A percentile compares a stretch with the other conserved stretches of the same genome.
Conservation (phyloP, 2,797 vertebrate species). For the Petrocephalus sullivani region DNA sequence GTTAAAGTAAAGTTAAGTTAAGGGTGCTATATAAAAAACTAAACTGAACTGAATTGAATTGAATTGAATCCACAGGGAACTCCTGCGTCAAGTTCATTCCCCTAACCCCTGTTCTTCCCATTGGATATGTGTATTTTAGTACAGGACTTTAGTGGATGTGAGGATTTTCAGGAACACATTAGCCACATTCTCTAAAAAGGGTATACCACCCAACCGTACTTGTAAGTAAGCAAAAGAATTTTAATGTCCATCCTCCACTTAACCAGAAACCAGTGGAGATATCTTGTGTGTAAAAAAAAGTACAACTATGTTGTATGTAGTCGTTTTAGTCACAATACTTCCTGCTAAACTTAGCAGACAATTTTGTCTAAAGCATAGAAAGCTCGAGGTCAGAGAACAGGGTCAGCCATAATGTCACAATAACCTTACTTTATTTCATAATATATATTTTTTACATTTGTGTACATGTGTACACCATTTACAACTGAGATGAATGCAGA, state of each 20-base stretch:
- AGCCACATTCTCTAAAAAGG: background rate
- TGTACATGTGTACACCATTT: conserved; percentile 13
- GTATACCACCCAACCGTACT: background rate
- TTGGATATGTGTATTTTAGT: background rate
- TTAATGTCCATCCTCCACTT: background rate
- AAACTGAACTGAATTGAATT: too few species aligned
- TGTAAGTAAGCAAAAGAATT: background rate
- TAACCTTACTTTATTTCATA: conserved; percentile 21
- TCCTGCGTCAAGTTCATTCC: too few species aligned
- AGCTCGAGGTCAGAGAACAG: background rate
- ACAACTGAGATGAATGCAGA: conserved; percentile 6
- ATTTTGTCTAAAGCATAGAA: background rate
- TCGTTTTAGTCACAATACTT: background rate
- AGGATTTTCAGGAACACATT: background rate
- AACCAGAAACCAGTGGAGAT: background rate
- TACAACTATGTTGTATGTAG: background rate
- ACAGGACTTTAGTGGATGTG: background rate
- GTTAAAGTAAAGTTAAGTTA: too few species aligned
- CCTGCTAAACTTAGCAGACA: background rate
- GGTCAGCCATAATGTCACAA: background rate
- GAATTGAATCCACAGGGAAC: too few species aligned
- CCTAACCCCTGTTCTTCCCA: too few species aligned
- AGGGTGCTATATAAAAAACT: too few species aligned
- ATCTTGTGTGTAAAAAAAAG: background rate
- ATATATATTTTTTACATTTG: conserved; percentile 8